Conservation (phyloP, 2,113 vertebrate genomes). For the Epinephelus fuscoguttatus region DNA sequence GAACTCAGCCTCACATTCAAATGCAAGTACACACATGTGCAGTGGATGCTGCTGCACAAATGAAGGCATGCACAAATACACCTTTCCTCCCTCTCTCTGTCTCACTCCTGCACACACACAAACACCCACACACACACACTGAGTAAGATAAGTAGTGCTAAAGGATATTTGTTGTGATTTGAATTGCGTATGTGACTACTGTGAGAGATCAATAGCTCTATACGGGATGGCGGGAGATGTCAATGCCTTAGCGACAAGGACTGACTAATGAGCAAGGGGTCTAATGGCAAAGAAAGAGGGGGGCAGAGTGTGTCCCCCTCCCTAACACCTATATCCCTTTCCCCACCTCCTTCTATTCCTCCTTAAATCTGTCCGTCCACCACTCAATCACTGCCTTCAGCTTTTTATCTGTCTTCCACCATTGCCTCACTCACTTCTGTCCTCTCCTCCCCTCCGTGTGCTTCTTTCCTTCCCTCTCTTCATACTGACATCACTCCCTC, state of each 20-base stretch:
- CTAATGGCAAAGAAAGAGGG: constrained; percentile 52
- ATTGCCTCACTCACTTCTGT: constrained; percentile 13
- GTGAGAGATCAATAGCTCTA: constrained; percentile 73
- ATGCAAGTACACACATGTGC: constrained; percentile 10
- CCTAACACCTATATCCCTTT: constrained; percentile 10
- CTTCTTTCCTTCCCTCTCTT: constrained; percentile 29
- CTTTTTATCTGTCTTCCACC: not conserved
- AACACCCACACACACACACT: constrained; percentile 17
- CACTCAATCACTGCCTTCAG: not conserved
- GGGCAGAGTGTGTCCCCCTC: constrained; percentile 17
- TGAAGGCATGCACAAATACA: not conserved
- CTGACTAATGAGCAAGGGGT: constrained; percentile 65
- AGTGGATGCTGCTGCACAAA: not conserved
- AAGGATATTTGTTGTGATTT: constrained; percentile 70
- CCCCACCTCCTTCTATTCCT: constrained; percentile 30
- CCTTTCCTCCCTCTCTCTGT: not conserved
- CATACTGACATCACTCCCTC: constrained; percentile 70
- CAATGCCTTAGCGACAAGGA: constrained; percentile 51
- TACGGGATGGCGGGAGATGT: constrained; percentile 65
- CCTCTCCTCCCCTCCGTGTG: constrained; percentile 12
- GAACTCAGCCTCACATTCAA: constrained; percentile 33
- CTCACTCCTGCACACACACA: constrained; percentile 29
- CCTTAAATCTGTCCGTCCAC: constrained; percentile 1
- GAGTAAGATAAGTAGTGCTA: constrained; percentile 37
- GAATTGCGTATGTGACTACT: constrained; percentile 64